Evolutionary conservation across 1,140 invertebrate species (phyloP).

Genomic region (Aporrectodea caliginosa): DNA sequence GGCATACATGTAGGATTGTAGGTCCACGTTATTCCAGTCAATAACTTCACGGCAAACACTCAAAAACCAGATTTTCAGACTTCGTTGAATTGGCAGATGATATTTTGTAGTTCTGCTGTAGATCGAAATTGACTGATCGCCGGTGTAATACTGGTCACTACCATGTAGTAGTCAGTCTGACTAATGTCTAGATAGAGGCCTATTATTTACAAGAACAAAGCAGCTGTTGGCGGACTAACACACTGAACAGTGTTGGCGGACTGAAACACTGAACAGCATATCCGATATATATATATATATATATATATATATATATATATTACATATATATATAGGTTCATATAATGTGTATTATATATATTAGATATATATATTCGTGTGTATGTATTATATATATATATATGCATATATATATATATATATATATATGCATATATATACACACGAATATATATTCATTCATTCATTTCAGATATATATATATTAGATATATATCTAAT

Average conservation of each 20-base stretch:
- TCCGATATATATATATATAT: neutral
- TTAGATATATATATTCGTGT: constrained; percentile 1
- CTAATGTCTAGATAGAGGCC: neutral
- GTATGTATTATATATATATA: neutral
- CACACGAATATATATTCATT: neutral
- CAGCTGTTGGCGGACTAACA: neutral
- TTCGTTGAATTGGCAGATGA: too few species aligned
- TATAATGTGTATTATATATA: neutral
- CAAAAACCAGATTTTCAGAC: too few species aligned
- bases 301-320: neutral
- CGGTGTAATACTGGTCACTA: neutral
- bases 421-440: neutral
- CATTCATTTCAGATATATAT: neutral
- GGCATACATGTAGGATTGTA: too few species aligned
- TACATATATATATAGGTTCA: neutral
- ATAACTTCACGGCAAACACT: too few species aligned
- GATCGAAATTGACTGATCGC: neutral
- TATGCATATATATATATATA: neutral
- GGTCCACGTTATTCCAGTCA: too few species aligned
- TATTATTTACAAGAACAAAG: neutral
- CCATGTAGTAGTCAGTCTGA: too few species aligned
- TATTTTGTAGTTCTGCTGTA: neutral
- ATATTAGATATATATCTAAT: neutral
- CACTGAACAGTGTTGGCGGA: neutral
- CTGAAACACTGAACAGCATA: neutral